Evolutionary conservation across 2,888 invertebrate species (phyloP).

Genomic region (Brenthis hecate): DNA sequence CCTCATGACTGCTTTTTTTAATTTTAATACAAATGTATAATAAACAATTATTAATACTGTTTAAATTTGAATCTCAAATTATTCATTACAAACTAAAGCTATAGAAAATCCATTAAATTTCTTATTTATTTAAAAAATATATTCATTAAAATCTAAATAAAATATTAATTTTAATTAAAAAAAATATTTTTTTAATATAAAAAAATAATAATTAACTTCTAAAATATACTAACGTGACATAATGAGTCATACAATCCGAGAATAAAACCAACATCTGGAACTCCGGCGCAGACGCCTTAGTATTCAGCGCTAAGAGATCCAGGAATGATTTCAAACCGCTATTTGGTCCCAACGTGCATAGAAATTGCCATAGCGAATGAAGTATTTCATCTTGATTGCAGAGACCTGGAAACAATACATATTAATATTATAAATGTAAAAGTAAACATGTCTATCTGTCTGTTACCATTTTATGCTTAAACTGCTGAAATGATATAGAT

Average conservation of each 20-base stretch:
- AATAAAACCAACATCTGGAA: constrained; percentile 96
- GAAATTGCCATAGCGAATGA: constrained; percentile 94
- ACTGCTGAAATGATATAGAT: too few species aligned
- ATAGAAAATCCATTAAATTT: neutral
- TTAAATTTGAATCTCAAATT: too few species aligned
- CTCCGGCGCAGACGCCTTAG: constrained; percentile 92
- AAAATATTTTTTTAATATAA: too few species aligned
- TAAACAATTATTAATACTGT: too few species aligned
- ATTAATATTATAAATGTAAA: too few species aligned
- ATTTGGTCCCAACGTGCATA: constrained; percentile 93
- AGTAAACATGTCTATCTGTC: too few species aligned
- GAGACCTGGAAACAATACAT: constrained; percentile 83
- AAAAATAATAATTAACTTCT: too few species aligned
- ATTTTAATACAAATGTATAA: too few species aligned
- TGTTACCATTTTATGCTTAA: too few species aligned
- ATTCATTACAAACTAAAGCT: neutral
- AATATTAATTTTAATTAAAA: too few species aligned
- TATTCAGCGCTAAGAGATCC: constrained; percentile 90
- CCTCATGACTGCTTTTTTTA: too few species aligned
- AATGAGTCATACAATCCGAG: constrained; percentile 97
- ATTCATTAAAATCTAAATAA: neutral
- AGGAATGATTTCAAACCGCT: constrained; percentile 95
- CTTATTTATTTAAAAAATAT: neutral
- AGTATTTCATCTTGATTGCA: constrained; percentile 96
- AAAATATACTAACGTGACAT: constrained; percentile 90